These are phyloP conservation scores for Gasterosteus nipponicus DNA, from an alignment of 2,113 vertebrate species.

Conservation along the genomic window DNA sequence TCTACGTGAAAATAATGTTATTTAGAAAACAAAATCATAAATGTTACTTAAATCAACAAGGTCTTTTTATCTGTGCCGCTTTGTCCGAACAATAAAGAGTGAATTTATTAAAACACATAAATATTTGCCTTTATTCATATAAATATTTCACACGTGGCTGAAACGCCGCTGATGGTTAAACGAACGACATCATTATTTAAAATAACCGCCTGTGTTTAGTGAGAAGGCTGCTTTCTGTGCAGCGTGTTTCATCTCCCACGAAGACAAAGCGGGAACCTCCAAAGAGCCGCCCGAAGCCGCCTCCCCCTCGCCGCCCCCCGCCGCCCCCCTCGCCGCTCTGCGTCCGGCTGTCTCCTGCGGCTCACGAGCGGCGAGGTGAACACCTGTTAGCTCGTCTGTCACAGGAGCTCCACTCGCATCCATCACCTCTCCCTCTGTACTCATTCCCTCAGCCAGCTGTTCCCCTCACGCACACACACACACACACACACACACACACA, in stretches of 20 bases:
- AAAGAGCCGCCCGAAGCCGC: too few species aligned
- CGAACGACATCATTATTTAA: neutral
- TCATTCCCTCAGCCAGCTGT: constrained; percentile 79
- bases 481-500: constrained; percentile 30
- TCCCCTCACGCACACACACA: constrained; percentile 64
- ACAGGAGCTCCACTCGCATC: constrained; percentile 74
- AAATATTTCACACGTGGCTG: neutral
- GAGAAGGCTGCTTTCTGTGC: too few species aligned
- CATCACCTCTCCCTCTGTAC: constrained; percentile 79
- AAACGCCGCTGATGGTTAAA: neutral
- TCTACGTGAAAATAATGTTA: constrained; percentile 26
- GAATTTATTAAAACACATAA: constrained; percentile 37
- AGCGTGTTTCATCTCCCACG: too few species aligned
- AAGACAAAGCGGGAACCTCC: too few species aligned
- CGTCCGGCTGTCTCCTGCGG: constrained; percentile 76
- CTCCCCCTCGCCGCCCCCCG: too few species aligned
- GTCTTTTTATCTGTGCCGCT: constrained; percentile 52
- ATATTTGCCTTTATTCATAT: neutral
- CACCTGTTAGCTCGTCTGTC: constrained; percentile 82
- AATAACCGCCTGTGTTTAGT: too few species aligned
- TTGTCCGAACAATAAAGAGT: constrained; percentile 67
- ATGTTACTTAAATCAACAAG: constrained; percentile 4
- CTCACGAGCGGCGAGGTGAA: constrained; percentile 76
- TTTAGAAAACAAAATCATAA: constrained; percentile 17
- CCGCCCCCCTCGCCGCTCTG: constrained; percentile 42